Evolutionary conservation across 2,888 invertebrate genomes (phyloP).

Genomic region (Platycheirus rosarum): DNA sequence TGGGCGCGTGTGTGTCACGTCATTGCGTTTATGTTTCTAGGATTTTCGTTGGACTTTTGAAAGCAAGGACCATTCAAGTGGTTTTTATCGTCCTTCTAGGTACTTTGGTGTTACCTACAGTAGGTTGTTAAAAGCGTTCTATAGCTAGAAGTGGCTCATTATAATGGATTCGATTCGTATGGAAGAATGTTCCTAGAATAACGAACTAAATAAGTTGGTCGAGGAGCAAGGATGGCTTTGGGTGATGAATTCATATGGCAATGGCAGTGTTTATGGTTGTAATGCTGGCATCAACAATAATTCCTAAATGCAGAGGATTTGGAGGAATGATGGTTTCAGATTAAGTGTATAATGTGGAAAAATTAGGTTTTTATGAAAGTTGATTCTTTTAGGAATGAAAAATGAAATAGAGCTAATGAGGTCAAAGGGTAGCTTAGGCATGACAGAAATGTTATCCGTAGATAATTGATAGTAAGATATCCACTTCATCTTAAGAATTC

Average conservation of each 20-base stretch:
- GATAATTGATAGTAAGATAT: too few relatives aligned
- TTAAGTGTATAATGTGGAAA: conserved; percentile 17
- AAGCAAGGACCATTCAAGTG: conserved; percentile 38
- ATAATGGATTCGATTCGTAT: conserved; percentile 63
- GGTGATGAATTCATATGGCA: conserved; percentile 50
- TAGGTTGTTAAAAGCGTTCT: conserved; percentile 62
- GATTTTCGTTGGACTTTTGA: conserved; percentile 47
- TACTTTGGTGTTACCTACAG: conserved; percentile 37
- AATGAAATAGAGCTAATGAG: background rate
- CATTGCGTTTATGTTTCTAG: conserved; percentile 64
- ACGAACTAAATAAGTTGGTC: background rate
- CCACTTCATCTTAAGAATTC: too few relatives aligned
- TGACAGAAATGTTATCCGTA: background rate
- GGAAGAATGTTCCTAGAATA: conserved; percentile 32
- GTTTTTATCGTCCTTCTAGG: conserved; percentile 59
- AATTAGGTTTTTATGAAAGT: background rate
- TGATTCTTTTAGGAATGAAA: background rate
- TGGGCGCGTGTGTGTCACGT: conserved; percentile 22
- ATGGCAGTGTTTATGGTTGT: conserved; percentile 56
- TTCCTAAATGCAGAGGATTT: conserved; percentile 26
- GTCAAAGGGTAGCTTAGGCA: too few relatives aligned
- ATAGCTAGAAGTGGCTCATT: conserved; percentile 55
- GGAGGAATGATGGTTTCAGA: conserved; percentile 17
- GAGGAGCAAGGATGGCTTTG: conserved; percentile 18
- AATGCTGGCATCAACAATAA: conserved; percentile 50